Conservation (phyloP, 2,888 invertebrate genomes). For the Teinopalpus imperialis region DNA sequence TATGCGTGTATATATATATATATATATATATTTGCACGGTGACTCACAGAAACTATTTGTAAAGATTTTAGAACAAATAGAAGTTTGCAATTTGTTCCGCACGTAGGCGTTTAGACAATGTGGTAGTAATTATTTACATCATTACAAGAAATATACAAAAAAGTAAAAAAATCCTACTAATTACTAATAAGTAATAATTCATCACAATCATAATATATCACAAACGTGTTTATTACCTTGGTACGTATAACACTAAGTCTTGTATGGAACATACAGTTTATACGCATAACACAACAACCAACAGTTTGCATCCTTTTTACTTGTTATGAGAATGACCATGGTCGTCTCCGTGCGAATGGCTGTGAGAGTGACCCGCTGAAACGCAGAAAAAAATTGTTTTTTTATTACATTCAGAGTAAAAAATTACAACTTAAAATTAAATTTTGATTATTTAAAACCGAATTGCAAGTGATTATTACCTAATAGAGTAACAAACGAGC, state of each 20-base stretch:
- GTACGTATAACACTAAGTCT: background rate
- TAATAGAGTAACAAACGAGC: no score
- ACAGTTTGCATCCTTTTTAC: no score
- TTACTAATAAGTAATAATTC: background rate
- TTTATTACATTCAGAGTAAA: no score
- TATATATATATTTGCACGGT: no score
- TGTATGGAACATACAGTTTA: background rate
- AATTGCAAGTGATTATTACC: no score
- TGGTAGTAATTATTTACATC: conserved; percentile 8
- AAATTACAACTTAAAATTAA: no score
- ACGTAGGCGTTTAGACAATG: no score
- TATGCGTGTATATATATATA: no score
- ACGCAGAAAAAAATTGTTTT: conserved; percentile 35
- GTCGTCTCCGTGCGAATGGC: conserved; percentile 45
- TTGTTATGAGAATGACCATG: conserved; percentile 26
- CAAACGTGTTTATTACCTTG: conserved; percentile 7
- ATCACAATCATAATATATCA: conserved; percentile 14
- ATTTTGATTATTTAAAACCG: background rate
- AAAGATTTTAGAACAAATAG: no score
- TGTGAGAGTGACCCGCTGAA: conserved; percentile 65
- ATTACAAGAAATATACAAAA: conserved; percentile 5
- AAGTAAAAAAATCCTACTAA: conserved; percentile 5
- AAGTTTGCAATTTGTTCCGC: no score
- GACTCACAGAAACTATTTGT: no score
- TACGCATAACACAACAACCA: background rate